phyloP scores from a whole-genome alignment of 2,113 vertebrate species.

The Bothrops jararaca region DNA sequence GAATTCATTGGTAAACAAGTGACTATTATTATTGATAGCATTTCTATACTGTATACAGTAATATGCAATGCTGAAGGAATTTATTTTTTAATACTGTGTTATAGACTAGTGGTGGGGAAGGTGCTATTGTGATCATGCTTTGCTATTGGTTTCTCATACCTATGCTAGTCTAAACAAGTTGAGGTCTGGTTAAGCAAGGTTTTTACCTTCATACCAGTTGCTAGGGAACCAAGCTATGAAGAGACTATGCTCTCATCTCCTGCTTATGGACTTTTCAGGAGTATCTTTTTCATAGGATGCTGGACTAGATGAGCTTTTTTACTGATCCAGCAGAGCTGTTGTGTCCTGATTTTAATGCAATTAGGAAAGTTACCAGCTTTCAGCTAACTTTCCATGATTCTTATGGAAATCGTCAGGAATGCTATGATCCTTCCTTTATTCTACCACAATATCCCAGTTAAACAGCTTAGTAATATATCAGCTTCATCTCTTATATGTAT shows the following conservation, averaged over 20 bases:
- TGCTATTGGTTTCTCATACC: neutral
- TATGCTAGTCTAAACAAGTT: neutral
- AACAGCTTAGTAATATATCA: neutral
- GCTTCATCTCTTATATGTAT: neutral
- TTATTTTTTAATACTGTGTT: neutral
- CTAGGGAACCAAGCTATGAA: neutral
- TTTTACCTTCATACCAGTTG: neutral
- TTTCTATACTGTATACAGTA: neutral
- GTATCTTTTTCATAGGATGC: neutral
- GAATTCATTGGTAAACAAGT: neutral
- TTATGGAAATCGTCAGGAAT: neutral
- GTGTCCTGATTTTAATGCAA: neutral
- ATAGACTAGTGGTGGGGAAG: neutral
- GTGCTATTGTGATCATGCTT: neutral
- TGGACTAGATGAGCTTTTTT: neutral
- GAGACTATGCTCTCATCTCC: neutral
- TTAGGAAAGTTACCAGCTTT: neutral
- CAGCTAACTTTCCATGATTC: neutral
- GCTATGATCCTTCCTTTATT: neutral
- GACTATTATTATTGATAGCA: neutral
- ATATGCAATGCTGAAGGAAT: neutral
- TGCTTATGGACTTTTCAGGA: neutral
- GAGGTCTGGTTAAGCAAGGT: neutral
- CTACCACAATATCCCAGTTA: neutral
- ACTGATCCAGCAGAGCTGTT: neutral